These are phyloP conservation scores for Stenopsyche tienmushanensis DNA, from an alignment of 1,140 invertebrate genomes.

Conservation along the genomic window DNA sequence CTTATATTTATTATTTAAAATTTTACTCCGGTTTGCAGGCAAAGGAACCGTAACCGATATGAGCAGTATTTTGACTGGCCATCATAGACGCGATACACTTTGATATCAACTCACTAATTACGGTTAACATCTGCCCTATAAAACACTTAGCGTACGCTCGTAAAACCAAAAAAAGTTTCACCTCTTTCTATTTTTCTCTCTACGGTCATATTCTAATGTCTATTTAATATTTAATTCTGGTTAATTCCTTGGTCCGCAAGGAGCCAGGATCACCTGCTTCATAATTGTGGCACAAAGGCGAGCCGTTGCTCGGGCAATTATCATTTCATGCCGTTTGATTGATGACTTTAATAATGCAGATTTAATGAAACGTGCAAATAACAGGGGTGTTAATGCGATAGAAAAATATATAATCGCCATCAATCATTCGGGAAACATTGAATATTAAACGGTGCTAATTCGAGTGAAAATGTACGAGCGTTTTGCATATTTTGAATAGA, in stretches of 20 bases:
- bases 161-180: slow-evolving; percentile 14
- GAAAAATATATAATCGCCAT: no score
- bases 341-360: slow-evolving; percentile 23
- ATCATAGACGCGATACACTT: slow-evolving; percentile 24
- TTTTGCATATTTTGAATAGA: no score
- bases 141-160: slow-evolving; percentile 33
- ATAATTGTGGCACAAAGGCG: background rate
- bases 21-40: background rate
- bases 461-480: no score
- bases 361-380: slow-evolving; percentile 22
- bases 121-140: slow-evolving; percentile 34
- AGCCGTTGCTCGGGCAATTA: slow-evolving; percentile 8
- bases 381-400: no score
- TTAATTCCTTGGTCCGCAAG: slow-evolving; percentile 1
- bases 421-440: background rate
- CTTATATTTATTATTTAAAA: no score
- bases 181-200: slow-evolving; percentile 8
- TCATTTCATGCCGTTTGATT: slow-evolving; percentile 22
- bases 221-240: slow-evolving; percentile 34
- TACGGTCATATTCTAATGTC: slow-evolving; percentile 16
- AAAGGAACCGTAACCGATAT: slow-evolving; percentile 24
- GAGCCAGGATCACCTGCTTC: slow-evolving; percentile 21
- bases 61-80: slow-evolving; percentile 32
- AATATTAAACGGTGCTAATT: no score
- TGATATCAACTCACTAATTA: slow-evolving; percentile 38